Conservation (phyloP, 2,888 invertebrate species). For the Macrosoma leucophasiata region DNA sequence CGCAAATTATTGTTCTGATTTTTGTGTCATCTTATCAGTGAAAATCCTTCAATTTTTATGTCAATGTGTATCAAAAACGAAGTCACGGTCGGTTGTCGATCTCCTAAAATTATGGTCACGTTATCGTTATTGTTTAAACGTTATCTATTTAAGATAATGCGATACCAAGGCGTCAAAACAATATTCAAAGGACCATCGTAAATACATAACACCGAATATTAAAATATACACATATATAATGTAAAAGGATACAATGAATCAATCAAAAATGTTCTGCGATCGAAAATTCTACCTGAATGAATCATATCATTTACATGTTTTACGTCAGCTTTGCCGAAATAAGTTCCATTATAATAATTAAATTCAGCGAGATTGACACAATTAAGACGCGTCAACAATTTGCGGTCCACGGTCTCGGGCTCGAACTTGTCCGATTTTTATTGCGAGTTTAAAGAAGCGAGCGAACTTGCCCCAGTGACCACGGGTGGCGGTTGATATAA, state of each 20-base stretch:
- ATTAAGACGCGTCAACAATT: conserved; percentile 31
- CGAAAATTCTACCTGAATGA: no score
- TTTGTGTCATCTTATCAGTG: conserved; percentile 58
- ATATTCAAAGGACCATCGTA: conserved; percentile 23
- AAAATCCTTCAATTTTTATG: conserved; percentile 57
- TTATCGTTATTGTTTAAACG: conserved; percentile 45
- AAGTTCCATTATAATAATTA: no score
- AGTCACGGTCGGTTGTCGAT: conserved; percentile 72
- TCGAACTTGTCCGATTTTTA: conserved; percentile 70
- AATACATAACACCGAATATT: no score
- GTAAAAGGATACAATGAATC: no score
- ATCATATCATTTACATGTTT: no score
- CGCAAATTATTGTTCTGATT: conserved; percentile 31
- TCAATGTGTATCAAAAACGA: conserved; percentile 49
- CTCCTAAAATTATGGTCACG: conserved; percentile 67
- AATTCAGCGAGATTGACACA: no score
- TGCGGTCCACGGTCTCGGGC: conserved; percentile 53
- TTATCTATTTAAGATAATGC: conserved; percentile 47
- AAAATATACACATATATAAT: no score
- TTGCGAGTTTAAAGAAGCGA: conserved; percentile 59
- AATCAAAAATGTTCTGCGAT: no score
- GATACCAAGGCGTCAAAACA: conserved; percentile 31
- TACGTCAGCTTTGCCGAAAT: no score
- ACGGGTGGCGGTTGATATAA: conserved; percentile 55
- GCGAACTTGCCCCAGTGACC: conserved; percentile 71